These are phyloP conservation scores for Megaustenia siamemsis DNA, from an alignment of 2,888 invertebrate species.

Conservation along the genomic window DNA sequence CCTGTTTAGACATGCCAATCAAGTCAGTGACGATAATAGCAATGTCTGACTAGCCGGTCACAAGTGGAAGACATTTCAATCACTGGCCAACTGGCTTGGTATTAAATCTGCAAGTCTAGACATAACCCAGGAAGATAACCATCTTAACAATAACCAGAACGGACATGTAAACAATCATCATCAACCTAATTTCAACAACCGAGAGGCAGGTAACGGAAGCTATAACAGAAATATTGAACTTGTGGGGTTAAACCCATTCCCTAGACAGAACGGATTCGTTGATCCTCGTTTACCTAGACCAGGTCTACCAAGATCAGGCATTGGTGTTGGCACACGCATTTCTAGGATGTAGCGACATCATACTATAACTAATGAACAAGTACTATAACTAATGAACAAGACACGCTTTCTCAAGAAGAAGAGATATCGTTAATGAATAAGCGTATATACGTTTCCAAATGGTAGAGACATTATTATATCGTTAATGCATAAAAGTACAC, in stretches of 20 bases:
- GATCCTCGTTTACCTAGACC: background rate
- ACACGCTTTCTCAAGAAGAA: too few species aligned
- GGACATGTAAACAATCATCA: conserved; percentile 19
- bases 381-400: too few species aligned
- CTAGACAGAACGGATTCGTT: conserved; percentile 49
- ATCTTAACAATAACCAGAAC: conserved; percentile 2
- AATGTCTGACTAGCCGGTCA: conserved; percentile 77
- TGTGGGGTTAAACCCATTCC: conserved; percentile 54
- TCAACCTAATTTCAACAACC: background rate
- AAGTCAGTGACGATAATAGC: conserved; percentile 75
- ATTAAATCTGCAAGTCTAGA: conserved; percentile 66
- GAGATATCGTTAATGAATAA: too few species aligned
- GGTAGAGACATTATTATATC: too few species aligned
- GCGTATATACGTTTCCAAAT: too few species aligned
- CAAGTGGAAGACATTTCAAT: conserved; percentile 61
- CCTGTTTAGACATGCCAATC: conserved; percentile 74
- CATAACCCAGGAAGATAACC: conserved; percentile 51
- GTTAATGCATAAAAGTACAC: too few species aligned
- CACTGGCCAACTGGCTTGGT: conserved; percentile 68
- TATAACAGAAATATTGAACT: conserved; percentile 50
- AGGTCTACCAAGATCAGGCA: background rate
- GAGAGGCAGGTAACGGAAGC: background rate
- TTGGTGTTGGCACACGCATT: background rate
- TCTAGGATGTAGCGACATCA: background rate
- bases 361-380: background rate